These are phyloP conservation scores for Carcharodon carcharias DNA, from an alignment of 2,797 vertebrate species.

Conservation along the genomic window DNA sequence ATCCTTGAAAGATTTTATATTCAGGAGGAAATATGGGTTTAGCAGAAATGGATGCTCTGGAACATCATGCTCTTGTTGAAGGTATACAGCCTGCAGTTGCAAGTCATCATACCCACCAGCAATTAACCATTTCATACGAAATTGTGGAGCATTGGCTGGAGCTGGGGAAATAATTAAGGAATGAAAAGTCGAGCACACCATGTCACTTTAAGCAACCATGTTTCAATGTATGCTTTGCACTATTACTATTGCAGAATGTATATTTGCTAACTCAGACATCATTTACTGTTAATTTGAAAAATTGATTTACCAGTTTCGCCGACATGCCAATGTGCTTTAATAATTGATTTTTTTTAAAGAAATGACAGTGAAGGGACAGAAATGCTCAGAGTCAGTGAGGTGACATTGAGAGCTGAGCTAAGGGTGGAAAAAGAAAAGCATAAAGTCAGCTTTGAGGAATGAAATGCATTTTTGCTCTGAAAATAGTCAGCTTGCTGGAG, in stretches of 20 bases:
- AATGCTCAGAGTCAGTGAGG: neutral
- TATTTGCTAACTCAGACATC: neutral
- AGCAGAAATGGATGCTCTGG: neutral
- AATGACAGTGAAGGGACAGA: neutral
- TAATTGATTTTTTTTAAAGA: neutral
- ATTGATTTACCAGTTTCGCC: neutral
- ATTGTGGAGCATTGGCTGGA: neutral
- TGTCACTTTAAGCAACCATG: neutral
- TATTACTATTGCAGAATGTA: neutral
- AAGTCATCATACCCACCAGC: neutral
- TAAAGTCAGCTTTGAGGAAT: neutral
- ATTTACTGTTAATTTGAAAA: slow-evolving; percentile 7
- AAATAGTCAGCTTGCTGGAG: slow-evolving; percentile 3
- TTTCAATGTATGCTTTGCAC: neutral
- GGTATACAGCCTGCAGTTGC: neutral
- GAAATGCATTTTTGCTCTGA: neutral
- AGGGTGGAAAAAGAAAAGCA: neutral
- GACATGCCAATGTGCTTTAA: neutral
- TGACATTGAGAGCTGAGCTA: neutral
- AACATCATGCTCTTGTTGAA: neutral
- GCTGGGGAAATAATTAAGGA: neutral
- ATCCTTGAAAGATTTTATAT: neutral
- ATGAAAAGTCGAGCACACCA: neutral
- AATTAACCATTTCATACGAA: neutral
- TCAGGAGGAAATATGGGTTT: neutral